Evolutionary conservation across 1,140 invertebrate genomes (phyloP), one percentile per base, ranked within the genome.

Genomic region (Muscidifurax raptorellus): DNA sequence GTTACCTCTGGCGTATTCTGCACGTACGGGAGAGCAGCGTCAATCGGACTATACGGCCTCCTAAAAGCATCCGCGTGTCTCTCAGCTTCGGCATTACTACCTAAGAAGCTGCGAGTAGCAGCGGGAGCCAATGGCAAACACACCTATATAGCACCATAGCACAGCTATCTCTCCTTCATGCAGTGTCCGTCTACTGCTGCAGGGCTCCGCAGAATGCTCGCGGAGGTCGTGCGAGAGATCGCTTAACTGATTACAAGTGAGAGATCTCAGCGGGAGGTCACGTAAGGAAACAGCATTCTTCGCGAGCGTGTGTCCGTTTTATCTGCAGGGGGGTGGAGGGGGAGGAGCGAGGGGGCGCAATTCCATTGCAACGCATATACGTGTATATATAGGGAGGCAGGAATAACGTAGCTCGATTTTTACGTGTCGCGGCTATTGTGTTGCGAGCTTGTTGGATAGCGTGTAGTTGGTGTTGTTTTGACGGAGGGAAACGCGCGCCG

Each of bases 1-100:
- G 92, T 92, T 90, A 88, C 89, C 87, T 89, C 83, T 86, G 86
- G 88, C 86, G 36, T 80, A 80, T 22, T 22, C 52, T 59, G 5
- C 52, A 13, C 3, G n/a, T 13, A 66, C 2, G 10, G 5, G 25
- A 66, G 5, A 12, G 64, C 64, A 5, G 22, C 5, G 40, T 22
- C 74, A 59, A 80, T 75, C 64, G 18, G 64, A 69, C 76, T n/a
- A n/a, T n/a, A 83, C 32, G 79, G 66, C 72, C 40, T 47, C 15
- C 47, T 80, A 75, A 83, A 80, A 85, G 64, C 77, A 84, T 85
- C 81, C 81, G 83, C 78, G 64, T 40, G 22, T 40, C 64, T 18
- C 52, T 59, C 52, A 5, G 4, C 52, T 22, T 22, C 71, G 80
- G 83, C 86, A 82, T 82, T 82, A 82, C 81, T 76, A 67, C 81